Evolutionary conservation across 2,888 invertebrate species (phyloP), one percentile per base, ranked within the genome.

Genomic region (Pinctada fucata): DNA sequence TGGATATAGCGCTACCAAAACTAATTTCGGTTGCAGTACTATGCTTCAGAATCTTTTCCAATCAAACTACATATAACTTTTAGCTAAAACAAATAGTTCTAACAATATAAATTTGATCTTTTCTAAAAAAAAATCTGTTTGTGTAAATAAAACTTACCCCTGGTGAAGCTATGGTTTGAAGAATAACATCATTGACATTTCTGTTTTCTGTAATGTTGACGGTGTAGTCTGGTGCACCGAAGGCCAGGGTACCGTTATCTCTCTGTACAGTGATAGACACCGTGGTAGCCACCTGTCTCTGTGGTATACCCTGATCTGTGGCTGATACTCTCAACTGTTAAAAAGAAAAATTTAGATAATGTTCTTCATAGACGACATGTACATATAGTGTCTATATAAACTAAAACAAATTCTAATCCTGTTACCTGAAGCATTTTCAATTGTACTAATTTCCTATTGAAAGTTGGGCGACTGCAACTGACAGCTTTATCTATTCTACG

Each of bases 181-280:
- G 16, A 31, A 90, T 81, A 6, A 72, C 45, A 4, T 45, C 13
- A n/a, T 79, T 77, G 6, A 85, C 76, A 2, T 45, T 8, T 3
- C 13, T 71, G 48, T 81, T 87, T 76, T 90, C 90, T 16, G 77
- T 78, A 48, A 87, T 81, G 4, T 79, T 81, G 4, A 80, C 72
- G 16, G 72, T 78, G 80, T 86, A 88, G 16, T 75, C 74, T 4
- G 64, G 50, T 1, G 73, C 67, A 3, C 75, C 52, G 66, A 88
- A 89, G 0, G 69, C 10, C 8, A 88, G 77, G 49, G 52, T 75
- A 16, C 84, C 84, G 5, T 74, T 68, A 50, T 84, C 81, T 49
- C 86, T 77, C 0, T 75, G 75, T 0, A 91, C 84, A 5, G 70
- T 80, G 2, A 88, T 80, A 10, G 64, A 72, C 6, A 88, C 80